These are phyloP conservation scores for Hirudinaria manillensis DNA, from an alignment of 2,888 invertebrate species.

Conservation along the genomic window DNA sequence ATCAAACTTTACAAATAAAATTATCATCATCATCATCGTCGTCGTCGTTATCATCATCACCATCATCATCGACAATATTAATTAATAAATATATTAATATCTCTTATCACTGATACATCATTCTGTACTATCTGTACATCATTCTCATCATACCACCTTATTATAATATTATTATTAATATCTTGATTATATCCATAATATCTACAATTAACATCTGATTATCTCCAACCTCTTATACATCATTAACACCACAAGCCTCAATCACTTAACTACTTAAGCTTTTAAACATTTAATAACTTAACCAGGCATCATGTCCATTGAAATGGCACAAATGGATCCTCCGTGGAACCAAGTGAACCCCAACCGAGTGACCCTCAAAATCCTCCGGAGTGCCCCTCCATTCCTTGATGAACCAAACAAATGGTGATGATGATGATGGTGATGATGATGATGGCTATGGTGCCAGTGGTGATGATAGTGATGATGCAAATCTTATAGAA, in stretches of 20 bases:
- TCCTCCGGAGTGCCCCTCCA: slow-evolving; percentile 17
- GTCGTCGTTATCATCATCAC: not conserved
- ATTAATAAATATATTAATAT: not conserved
- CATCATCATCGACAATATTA: not conserved
- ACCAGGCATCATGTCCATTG: slow-evolving; percentile 29
- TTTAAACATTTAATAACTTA: not conserved
- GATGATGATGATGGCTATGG: not conserved
- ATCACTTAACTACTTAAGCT: not conserved
- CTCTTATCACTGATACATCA: too few species aligned
- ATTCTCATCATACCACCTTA: too few species aligned
- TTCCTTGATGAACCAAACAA: not conserved
- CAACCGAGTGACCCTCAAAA: slow-evolving; percentile 27
- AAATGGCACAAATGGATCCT: slow-evolving; percentile 29
- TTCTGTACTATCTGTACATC: too few species aligned
- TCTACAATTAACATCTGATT: too few species aligned
- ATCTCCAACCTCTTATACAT: too few species aligned
- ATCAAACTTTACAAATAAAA: too few species aligned
- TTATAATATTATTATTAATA: too few species aligned
- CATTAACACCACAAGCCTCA: not conserved
- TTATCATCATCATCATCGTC: not conserved
- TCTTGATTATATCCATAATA: too few species aligned
- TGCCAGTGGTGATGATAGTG: not conserved
- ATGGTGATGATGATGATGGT: slow-evolving; percentile 2
- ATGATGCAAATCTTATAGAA: not conserved
- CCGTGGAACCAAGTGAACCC: slow-evolving; percentile 29